phyloP scores from a whole-genome alignment of 2,888 invertebrate genomes.

The Trissonchulus latispiculum region DNA sequence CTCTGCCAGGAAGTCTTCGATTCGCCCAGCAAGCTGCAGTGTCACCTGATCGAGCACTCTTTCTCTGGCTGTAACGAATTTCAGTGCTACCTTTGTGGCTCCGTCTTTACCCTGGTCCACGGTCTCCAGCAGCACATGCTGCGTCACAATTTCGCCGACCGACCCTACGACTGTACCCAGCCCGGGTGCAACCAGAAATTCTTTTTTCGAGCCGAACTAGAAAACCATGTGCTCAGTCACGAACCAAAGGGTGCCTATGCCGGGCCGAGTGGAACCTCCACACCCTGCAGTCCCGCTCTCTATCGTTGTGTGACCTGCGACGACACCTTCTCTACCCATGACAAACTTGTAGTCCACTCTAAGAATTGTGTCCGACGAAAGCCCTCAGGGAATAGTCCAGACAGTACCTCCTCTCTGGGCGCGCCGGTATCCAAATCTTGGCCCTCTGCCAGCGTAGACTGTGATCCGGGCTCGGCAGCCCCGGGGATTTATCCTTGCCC shows the following conservation, averaged over 20 bases:
- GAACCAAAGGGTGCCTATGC: neutral
- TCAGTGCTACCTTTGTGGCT: conserved; percentile 76
- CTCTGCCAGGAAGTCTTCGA: conserved; percentile 59
- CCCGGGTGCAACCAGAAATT: conserved; percentile 69
- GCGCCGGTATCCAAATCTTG: neutral
- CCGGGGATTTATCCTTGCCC: conserved; percentile 32
- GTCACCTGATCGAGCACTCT: conserved; percentile 81
- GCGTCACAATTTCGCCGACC: conserved; percentile 66
- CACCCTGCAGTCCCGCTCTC: neutral
- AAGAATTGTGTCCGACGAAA: neutral
- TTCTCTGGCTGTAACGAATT: conserved; percentile 73
- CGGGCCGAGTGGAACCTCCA: neutral
- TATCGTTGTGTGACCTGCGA: neutral
- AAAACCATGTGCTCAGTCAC: conserved; percentile 57
- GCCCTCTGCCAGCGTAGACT: neutral
- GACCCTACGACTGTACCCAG: conserved; percentile 66
- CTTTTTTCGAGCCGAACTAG: conserved; percentile 79
- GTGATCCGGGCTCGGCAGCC: neutral
- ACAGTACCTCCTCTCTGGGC: neutral
- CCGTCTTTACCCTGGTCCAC: conserved; percentile 67
- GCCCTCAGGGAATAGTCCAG: neutral
- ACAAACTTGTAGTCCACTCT: neutral
- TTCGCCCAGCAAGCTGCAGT: conserved; percentile 68
- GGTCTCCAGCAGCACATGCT: conserved; percentile 67
- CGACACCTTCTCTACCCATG: neutral